Evolutionary conservation across 2,888 invertebrate genomes (phyloP).

Genomic region (Sycophila texana): DNA sequence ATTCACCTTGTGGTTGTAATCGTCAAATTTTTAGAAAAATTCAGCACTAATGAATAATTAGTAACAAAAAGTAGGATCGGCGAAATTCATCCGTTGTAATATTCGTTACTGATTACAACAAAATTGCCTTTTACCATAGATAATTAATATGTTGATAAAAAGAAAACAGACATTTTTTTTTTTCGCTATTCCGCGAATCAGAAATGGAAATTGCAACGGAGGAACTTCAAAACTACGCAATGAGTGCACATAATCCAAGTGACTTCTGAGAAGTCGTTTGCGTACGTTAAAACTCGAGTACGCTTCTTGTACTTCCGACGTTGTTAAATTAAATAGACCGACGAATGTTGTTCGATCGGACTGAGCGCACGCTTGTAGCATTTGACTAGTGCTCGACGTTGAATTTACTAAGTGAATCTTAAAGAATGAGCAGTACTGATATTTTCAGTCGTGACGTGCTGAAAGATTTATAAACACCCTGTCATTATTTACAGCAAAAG

Average conservation of each 20-base stretch:
- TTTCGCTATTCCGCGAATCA: too few species aligned
- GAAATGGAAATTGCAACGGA: too few species aligned
- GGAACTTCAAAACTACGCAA: too few species aligned
- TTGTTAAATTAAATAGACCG: slow-evolving; percentile 9
- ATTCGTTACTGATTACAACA: too few species aligned
- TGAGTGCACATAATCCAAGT: background rate
- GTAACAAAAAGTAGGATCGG: background rate
- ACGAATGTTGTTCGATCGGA: slow-evolving; percentile 13
- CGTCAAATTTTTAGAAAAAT: background rate
- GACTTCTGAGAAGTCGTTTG: slow-evolving; percentile 37
- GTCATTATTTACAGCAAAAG: slow-evolving; percentile 1
- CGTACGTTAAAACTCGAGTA: background rate
- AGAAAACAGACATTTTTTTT: too few species aligned
- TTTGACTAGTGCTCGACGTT: slow-evolving; percentile 11
- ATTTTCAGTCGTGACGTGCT: background rate
- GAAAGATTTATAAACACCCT: background rate
- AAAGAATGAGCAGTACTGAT: background rate
- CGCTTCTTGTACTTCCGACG: background rate
- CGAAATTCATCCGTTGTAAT: too few species aligned
- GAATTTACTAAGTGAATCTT: slow-evolving; percentile 15
- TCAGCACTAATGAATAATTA: background rate
- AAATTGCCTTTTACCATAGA: too few species aligned
- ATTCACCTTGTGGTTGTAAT: background rate
- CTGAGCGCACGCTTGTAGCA: background rate
- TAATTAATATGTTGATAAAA: too few species aligned